phyloP scores from a whole-genome alignment of 2,113 vertebrate species.

The Syngnathoides biaculeatus region DNA sequence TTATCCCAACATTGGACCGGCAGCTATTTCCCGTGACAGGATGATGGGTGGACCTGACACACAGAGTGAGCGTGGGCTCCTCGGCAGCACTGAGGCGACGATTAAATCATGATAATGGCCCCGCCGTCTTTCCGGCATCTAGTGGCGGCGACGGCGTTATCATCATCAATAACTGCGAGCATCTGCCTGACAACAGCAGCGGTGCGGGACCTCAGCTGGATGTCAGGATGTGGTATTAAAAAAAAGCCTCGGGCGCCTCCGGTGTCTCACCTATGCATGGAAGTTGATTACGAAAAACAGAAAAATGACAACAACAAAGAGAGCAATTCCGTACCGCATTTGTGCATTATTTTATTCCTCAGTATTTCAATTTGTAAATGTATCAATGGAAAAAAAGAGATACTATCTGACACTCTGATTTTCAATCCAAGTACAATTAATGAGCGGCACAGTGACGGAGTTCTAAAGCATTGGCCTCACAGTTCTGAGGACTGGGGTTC shows the following conservation, averaged over 20 bases:
- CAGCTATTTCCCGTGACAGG: constrained; percentile 61
- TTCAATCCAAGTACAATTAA: not conserved
- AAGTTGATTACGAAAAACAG: not conserved
- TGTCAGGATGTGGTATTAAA: constrained; percentile 2
- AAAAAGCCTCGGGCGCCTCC: not conserved
- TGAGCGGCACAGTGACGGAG: too few relatives aligned
- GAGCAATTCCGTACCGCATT: not conserved
- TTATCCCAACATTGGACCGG: constrained; percentile 55
- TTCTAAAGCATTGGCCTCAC: too few relatives aligned
- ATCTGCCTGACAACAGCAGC: constrained; percentile 60
- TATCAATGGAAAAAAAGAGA: too few relatives aligned
- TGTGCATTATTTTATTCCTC: not conserved
- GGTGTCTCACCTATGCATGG: not conserved
- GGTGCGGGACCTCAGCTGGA: constrained; percentile 26
- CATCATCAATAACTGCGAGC: constrained; percentile 58
- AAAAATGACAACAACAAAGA: not conserved
- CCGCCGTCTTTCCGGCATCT: constrained; percentile 51
- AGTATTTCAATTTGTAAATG: not conserved
- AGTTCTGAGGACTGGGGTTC: too few relatives aligned
- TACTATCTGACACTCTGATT: too few relatives aligned
- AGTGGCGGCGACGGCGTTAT: constrained; percentile 47
- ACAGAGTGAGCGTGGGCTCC: constrained; percentile 44
- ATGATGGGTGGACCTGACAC: constrained; percentile 67
- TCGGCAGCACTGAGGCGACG: constrained; percentile 40
- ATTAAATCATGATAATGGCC: constrained; percentile 69